Conservation (phyloP, 2,113 vertebrate genomes). For the Plotosus lineatus region DNA sequence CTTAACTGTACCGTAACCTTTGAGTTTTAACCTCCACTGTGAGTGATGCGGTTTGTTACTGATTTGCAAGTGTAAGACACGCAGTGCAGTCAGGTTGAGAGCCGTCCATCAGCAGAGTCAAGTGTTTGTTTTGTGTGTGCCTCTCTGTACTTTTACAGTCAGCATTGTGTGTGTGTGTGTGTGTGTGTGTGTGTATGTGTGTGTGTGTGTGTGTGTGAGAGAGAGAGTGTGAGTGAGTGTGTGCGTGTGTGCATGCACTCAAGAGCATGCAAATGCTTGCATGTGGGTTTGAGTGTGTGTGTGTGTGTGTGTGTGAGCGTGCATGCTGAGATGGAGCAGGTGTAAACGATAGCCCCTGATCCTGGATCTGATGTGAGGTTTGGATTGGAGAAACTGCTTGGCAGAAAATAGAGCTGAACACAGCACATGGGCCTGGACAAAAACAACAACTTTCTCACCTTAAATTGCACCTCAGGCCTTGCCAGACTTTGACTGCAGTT, state of each 20-base stretch:
- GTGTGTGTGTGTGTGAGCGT: constrained; percentile 40
- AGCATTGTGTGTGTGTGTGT: not conserved
- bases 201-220: constrained; percentile 13
- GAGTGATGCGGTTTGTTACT: not conserved
- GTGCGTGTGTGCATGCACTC: not conserved
- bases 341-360: constrained; percentile 60
- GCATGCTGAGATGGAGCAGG: constrained; percentile 38
- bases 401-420: constrained; percentile 42
- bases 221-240: not conserved
- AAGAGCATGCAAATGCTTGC: constrained; percentile 16
- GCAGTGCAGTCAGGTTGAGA: constrained; percentile 1
- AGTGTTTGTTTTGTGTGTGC: constrained; percentile 12
- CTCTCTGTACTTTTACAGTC: not conserved
- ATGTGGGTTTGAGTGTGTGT: constrained; percentile 6
- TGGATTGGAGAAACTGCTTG: constrained; percentile 57
- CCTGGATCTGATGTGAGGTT: constrained; percentile 55
- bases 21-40: too few species aligned
- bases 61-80: not conserved
- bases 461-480: not conserved
- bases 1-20: not conserved
- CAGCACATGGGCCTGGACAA: constrained; percentile 19
- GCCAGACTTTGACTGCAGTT: not conserved
- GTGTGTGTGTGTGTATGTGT: constrained; percentile 6
- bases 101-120: not conserved
- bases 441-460: constrained; percentile 11